A percentile compares a stretch with the other conserved stretches of the same genome.
Evolutionary conservation across 1,140 invertebrate species (phyloP).

Genomic region (Temnothorax longispinosus): DNA sequence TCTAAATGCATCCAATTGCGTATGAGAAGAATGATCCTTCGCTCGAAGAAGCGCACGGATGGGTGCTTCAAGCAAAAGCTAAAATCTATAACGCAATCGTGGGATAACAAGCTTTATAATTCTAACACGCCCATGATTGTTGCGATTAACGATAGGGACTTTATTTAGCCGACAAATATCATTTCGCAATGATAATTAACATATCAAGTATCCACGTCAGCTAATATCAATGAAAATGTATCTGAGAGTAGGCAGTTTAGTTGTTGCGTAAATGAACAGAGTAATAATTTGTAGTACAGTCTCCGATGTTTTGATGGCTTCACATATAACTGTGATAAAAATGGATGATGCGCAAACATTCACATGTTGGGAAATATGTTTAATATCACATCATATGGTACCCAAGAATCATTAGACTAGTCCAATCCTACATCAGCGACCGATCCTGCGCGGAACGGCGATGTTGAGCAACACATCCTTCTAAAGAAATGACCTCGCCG

Average conservation of each 20-base stretch:
- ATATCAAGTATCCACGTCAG: background rate
- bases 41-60: background rate
- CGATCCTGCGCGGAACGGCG: constrained; percentile 53
- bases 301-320: background rate
- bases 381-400: background rate
- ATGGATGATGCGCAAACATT: background rate
- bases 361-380: background rate
- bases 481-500: constrained; percentile 21
- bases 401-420: constrained; percentile 34
- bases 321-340: background rate
- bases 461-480: background rate
- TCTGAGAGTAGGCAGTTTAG: background rate
- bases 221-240: background rate
- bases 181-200: background rate
- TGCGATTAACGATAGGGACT: background rate
- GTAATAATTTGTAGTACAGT: background rate
- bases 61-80: background rate
- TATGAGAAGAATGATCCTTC: background rate
- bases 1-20: constrained; percentile 30
- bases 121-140: background rate
- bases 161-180: background rate
- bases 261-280: background rate
- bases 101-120: background rate
- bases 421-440: constrained; percentile 16
- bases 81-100: background rate